Base-by-base conservation (phyloP, 2,888 invertebrate genomes). In the Dione juno region DNA sequence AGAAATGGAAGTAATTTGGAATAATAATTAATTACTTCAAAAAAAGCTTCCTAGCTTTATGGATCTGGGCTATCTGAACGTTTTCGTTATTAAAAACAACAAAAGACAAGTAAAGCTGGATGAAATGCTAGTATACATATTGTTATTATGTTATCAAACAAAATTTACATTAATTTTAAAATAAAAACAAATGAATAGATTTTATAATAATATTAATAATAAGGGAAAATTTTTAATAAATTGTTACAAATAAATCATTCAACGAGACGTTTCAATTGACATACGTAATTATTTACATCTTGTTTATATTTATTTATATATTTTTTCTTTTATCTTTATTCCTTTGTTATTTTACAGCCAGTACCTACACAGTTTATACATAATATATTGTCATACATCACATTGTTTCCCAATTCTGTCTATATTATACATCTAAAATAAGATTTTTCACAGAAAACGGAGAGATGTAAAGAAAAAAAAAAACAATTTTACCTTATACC, bases 231-330 rank as follows among this genome's bases (percentile, higher is more conserved):
- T 19, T n/a, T 16, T 13, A 53, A 53, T 37, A 37, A 16, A 37
- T 57, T 11, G 11, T 19, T 19, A 50, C 5, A 50, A n/a, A n/a
- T 37, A 57, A 57, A 57, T 57, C 57, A 40, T 11, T 57, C 57
- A 16, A 16, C 1, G 37, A 54, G n/a, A 54, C 35, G 35, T n/a
- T 54, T 14, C 16, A 16, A 48, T 16, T 48, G 16, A 48, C 48
- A 54, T 54, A n/a, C 35, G 53, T 35, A 14, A n/a, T 54, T 37
- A 37, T 41, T 21, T 11, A 59, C 9, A 58, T 40, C 13, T 41
- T 41, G 41, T 41, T 59, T 43, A 41, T 8, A 3, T 8, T 13
- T 8, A 16, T 41, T 58, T n/a, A n/a, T n/a, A n/a, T n/a, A n/a
- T 19, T 58, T 41, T 10, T 58, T 19, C n/a, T 19, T 40, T 41